Evolutionary conservation across 2,888 invertebrate species (phyloP).

Genomic region (Amphipyra tragopoginis): DNA sequence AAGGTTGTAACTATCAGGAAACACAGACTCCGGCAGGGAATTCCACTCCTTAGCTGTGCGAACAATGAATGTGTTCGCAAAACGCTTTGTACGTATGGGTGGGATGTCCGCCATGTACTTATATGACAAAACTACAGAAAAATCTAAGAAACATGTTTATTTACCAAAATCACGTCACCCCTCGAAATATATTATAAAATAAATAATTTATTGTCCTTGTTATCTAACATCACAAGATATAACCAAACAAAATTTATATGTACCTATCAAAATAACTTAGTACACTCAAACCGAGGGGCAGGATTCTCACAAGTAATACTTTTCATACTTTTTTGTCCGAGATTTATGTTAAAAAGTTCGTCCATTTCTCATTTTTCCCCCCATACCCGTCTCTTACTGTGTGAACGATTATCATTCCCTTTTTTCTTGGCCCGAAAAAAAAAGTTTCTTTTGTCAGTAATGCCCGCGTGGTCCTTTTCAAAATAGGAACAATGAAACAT

Average conservation of each 20-base stretch:
- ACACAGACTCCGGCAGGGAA: no score
- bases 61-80: no score
- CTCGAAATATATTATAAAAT: background rate
- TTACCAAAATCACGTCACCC: background rate
- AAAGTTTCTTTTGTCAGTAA: constrained; percentile 69
- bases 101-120: no score
- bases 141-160: no score
- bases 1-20: no score
- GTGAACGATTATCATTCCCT: constrained; percentile 86
- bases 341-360: constrained; percentile 88
- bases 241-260: constrained; percentile 5
- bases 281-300: constrained; percentile 63
- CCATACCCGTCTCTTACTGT: constrained; percentile 71
- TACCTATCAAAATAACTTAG: constrained; percentile 60
- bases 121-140: no score
- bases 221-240: constrained; percentile 19
- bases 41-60: no score
- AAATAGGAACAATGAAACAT: constrained; percentile 62
- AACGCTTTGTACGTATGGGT: no score
- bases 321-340: constrained; percentile 76
- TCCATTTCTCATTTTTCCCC: constrained; percentile 85
- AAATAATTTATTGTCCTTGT: constrained; percentile 2
- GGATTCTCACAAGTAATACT: constrained; percentile 81
- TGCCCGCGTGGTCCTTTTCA: constrained; percentile 61
- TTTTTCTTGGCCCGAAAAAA: constrained; percentile 64